A percentile compares a stretch with the other conserved stretches of the same genome.
These are phyloP conservation scores for Drosophila baimaii DNA, from an alignment of 1,140 invertebrate genomes.

Conservation along the genomic window DNA sequence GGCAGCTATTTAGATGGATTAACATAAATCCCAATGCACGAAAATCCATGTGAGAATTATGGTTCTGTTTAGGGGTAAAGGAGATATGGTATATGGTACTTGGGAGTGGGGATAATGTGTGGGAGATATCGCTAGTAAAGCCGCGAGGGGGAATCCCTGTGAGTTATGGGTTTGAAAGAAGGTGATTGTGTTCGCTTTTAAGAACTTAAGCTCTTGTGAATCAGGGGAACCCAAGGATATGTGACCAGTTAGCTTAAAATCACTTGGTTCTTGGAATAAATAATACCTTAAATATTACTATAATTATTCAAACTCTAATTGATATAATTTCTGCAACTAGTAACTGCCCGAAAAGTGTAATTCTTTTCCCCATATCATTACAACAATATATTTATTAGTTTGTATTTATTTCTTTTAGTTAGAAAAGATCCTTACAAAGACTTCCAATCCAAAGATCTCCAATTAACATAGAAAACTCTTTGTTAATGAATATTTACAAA, in stretches of 20 bases:
- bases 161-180: constrained; percentile 36
- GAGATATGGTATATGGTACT: neutral
- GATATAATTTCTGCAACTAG: neutral
- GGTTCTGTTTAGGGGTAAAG: constrained; percentile 13
- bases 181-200: constrained; percentile 14
- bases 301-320: neutral
- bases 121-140: constrained; percentile 45
- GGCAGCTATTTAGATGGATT: constrained; percentile 77
- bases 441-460: neutral
- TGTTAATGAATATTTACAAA: neutral
- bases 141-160: neutral
- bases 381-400: too few species aligned
- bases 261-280: too few species aligned
- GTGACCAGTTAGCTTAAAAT: too few species aligned
- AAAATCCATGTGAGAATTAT: constrained; percentile 68
- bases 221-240: neutral
- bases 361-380: too few species aligned
- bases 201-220: constrained; percentile 1
- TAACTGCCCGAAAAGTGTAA: too few species aligned
- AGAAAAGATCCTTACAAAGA: too few species aligned
- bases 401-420: too few species aligned
- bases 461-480: neutral
- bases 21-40: constrained; percentile 59
- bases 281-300: neutral
- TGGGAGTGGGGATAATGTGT: constrained; percentile 39